Percentiles rank a stretch among this genome's conserved stretches.
Evolutionary conservation across 2,888 invertebrate species (phyloP).

Genomic region (Heliconius erato): DNA sequence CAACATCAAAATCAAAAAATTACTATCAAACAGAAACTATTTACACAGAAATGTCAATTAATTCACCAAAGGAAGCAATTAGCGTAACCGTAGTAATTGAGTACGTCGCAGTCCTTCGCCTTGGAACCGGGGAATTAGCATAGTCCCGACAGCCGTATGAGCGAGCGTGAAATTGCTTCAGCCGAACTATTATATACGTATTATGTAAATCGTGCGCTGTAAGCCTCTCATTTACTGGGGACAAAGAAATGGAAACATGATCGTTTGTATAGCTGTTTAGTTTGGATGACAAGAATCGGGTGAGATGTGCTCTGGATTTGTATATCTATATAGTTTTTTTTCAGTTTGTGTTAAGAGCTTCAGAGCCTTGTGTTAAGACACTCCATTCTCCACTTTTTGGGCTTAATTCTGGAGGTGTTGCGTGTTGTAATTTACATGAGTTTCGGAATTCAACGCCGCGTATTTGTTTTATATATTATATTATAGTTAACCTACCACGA

Average conservation of each 20-base stretch:
- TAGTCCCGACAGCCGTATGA: slow-evolving; percentile 38
- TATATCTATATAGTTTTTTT: not conserved
- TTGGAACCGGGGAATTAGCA: slow-evolving; percentile 38
- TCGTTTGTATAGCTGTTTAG: not conserved
- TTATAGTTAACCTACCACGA: too few relatives aligned
- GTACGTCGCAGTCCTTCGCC: slow-evolving; percentile 32
- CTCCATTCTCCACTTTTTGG: too few relatives aligned
- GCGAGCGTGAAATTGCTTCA: slow-evolving; percentile 34
- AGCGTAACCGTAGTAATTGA: slow-evolving; percentile 50
- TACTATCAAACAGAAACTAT: not conserved
- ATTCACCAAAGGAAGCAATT: slow-evolving; percentile 47
- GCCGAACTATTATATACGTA: slow-evolving; percentile 29
- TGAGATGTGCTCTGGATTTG: not conserved
- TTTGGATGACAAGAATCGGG: not conserved
- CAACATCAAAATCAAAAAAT: not conserved
- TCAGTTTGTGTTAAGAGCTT: too few relatives aligned
- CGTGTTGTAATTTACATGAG: too few relatives aligned
- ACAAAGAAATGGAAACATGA: slow-evolving; percentile 10
- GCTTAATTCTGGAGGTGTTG: too few relatives aligned
- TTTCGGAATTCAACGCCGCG: too few relatives aligned
- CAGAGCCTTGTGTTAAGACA: too few relatives aligned
- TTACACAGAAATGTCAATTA: slow-evolving; percentile 47
- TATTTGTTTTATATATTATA: too few relatives aligned
- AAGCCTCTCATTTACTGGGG: slow-evolving; percentile 9
- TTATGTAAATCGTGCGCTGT: slow-evolving; percentile 2